Conservation (phyloP, 1,140 invertebrate species). For the Helicoverpa armigera region DNA sequence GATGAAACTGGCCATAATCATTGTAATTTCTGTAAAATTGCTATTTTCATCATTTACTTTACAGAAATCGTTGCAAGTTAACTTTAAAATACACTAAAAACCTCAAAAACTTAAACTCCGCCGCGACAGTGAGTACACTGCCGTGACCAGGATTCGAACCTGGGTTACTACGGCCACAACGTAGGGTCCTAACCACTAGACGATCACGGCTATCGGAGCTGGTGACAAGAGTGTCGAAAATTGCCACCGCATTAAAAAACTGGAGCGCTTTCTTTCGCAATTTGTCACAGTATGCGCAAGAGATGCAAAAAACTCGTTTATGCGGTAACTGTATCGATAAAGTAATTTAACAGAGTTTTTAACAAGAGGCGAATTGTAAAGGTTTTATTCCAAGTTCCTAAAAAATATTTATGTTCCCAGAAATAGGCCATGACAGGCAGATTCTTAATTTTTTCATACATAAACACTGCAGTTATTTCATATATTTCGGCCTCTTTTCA, state of each 20-base stretch:
- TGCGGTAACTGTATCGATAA: not conserved
- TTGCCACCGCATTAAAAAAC: not conserved
- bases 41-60: not conserved
- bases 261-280: conserved; percentile 17
- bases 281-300: conserved; percentile 14
- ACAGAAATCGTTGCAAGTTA: not conserved
- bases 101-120: conserved; percentile 42
- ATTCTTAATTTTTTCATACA: too few species aligned
- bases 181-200: conserved; percentile 79
- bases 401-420: too few species aligned
- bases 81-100: conserved; percentile 1
- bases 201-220: conserved; percentile 62
- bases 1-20: too few species aligned
- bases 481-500: too few species aligned
- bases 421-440: too few species aligned
- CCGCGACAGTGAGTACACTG: conserved; percentile 47
- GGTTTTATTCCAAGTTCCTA: too few species aligned
- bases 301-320: conserved; percentile 31
- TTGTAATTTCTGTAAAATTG: too few species aligned
- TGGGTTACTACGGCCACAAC: conserved; percentile 78
- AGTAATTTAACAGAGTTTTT: too few species aligned
- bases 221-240: not conserved
- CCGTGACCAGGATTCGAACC: conserved; percentile 74
- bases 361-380: too few species aligned
- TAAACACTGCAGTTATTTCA: too few species aligned